Base-by-base conservation (phyloP, 2,888 invertebrate species). In the Brenthis daphne region DNA sequence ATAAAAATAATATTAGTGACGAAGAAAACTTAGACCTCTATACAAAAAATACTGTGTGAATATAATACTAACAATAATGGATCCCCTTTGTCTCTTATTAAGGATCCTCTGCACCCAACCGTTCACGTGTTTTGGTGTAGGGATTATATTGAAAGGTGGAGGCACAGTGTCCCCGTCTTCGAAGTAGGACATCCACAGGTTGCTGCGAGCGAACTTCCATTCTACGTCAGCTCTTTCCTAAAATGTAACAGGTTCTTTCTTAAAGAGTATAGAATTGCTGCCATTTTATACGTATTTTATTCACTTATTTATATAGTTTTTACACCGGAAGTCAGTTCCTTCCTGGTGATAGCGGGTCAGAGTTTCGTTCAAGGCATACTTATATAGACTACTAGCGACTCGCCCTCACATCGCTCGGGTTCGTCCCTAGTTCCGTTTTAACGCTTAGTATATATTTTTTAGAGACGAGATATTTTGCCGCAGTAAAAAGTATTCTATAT, bases 161-260 rank as follows among this genome's bases (percentile, higher is more conserved):
- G 99, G 99, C 0, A 99, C 95, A 0, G 98, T 98, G 76, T 97
- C 97, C 0, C 97, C 97, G 72, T 96, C 97, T 77, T 98, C 98
- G 82, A 99, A 99, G 87, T 98, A 99, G 78, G 98, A 98, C 94
- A 99, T 98, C 99, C 99, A 99, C 57, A 99, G 92, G 83, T 97
- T 97, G 75, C 98, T 98, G 60, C 99, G 94, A 0, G 99, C 99
- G 82, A 99, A 99, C 88, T 99, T 99, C 99, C 99, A 99, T 90
- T 99, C 99, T 0, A 96, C 96, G 82, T 99, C 99, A 3, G 98
- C 96, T 82, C 98, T 94, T 94, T 98, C 98, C 97, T 98, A 84
- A 29, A 56, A 65, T 5, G 43, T 50, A 53, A 54, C 53, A 54
- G 37, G 37, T 43, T 43, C 37, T 2, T 43, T 43, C 37, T 37